These are phyloP conservation scores for Clarias macrocephalus DNA, from an alignment of 2,113 vertebrate genomes.

Conservation along the genomic window DNA sequence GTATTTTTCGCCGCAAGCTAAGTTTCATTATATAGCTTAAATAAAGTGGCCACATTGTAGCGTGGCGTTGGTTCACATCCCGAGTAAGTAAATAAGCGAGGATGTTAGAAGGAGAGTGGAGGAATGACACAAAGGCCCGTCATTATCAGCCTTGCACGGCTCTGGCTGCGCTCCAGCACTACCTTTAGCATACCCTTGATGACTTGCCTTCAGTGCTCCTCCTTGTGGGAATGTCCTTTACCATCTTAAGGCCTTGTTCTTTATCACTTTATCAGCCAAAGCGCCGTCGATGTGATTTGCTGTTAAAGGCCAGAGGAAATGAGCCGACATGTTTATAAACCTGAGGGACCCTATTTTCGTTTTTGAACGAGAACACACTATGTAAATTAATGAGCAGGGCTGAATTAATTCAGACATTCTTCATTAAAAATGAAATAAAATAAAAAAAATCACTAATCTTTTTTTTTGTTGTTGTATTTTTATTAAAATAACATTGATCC, in stretches of 20 bases:
- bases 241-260: slow-evolving; percentile 7
- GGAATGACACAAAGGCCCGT: not conserved
- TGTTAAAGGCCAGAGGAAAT: not conserved
- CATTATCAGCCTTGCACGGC: not conserved
- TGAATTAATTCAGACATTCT: not conserved
- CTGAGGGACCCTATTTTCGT: not conserved
- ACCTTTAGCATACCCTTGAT: not conserved
- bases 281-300: not conserved
- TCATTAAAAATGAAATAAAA: not conserved
- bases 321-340: not conserved
- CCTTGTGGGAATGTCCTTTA: slow-evolving; percentile 15
- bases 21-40: not conserved
- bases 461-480: not conserved
- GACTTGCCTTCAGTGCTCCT: not conserved
- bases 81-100: not conserved
- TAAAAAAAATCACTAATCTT: not conserved
- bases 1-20: not conserved
- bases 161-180: not conserved
- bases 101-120: not conserved
- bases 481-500: not conserved
- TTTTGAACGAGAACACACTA: not conserved
- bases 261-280: not conserved
- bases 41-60: not conserved
- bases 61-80: not conserved
- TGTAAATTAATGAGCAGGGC: not conserved